Evolutionary conservation across 2,888 invertebrate species (phyloP).

Genomic region (Drosophila pullipes): DNA sequence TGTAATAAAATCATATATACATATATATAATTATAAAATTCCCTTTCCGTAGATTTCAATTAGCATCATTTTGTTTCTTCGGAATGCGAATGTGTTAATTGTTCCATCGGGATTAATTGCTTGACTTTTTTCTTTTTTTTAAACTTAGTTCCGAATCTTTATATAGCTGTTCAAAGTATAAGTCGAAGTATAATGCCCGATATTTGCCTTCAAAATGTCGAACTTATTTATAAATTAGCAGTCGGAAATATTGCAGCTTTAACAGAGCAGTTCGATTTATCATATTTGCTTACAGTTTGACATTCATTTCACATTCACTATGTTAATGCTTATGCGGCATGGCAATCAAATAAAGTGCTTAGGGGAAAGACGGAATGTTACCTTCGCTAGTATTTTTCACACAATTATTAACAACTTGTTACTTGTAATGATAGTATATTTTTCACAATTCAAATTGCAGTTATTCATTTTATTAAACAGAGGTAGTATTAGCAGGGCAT

Average conservation of each 20-base stretch:
- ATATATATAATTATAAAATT: constrained; percentile 14
- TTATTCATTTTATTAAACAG: neutral
- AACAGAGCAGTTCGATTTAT: neutral
- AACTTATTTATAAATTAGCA: neutral
- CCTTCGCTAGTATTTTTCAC: neutral
- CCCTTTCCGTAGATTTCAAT: neutral
- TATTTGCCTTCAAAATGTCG: neutral
- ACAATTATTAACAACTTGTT: neutral
- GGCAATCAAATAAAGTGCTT: neutral
- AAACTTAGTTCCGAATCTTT: neutral
- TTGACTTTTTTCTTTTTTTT: neutral
- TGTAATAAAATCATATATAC: constrained; percentile 61
- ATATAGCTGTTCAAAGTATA: neutral
- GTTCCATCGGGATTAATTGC: neutral
- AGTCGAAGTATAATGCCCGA: neutral
- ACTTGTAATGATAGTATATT: neutral
- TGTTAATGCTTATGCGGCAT: neutral
- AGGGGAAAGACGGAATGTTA: neutral
- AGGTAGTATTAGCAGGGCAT: neutral
- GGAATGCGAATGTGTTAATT: neutral
- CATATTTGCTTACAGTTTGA: neutral
- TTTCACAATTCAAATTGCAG: neutral
- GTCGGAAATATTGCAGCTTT: neutral
- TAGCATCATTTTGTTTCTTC: constrained; percentile 1
- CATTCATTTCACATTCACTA: neutral